Percentiles rank a stretch among this genome's conserved stretches.
These are phyloP conservation scores for Mimachlamys varia DNA, from an alignment of 2,888 invertebrate genomes.

Conservation along the genomic window DNA sequence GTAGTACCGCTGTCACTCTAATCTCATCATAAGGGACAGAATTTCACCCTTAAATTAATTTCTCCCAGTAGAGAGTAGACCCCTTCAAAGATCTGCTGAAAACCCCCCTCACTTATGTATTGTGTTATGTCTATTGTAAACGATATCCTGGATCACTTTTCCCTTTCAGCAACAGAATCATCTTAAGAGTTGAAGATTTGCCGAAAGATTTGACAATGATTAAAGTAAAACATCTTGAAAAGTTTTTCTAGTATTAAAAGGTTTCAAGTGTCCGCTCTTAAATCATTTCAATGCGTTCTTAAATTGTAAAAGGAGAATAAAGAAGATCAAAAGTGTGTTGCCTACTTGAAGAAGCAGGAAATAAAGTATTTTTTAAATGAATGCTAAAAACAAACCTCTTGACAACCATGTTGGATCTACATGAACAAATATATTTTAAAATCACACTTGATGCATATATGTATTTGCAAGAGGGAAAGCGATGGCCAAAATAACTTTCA, in stretches of 20 bases:
- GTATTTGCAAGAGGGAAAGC: too few species aligned
- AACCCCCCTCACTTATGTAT: neutral
- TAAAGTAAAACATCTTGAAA: neutral
- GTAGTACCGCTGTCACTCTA: neutral
- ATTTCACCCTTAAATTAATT: conserved; percentile 23
- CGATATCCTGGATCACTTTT: neutral
- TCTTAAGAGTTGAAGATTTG: conserved; percentile 2
- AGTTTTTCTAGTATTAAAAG: neutral
- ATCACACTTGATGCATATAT: too few species aligned
- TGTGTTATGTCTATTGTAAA: neutral
- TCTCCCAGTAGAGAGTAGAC: neutral
- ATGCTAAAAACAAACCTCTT: neutral
- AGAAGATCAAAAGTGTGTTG: neutral
- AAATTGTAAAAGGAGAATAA: neutral
- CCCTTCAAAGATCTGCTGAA: conserved; percentile 28
- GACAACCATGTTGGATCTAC: neutral
- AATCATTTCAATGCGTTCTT: neutral
- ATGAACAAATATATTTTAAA: neutral
- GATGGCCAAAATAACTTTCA: too few species aligned
- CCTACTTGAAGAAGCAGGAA: neutral
- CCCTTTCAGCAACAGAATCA: neutral
- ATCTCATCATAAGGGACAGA: neutral
- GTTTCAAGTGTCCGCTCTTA: neutral
- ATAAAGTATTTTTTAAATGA: conserved; percentile 16
- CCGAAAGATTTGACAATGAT: neutral